These are phyloP conservation scores for Digitonthophagus gazella DNA, from an alignment of 2,888 invertebrate genomes.

Conservation along the genomic window DNA sequence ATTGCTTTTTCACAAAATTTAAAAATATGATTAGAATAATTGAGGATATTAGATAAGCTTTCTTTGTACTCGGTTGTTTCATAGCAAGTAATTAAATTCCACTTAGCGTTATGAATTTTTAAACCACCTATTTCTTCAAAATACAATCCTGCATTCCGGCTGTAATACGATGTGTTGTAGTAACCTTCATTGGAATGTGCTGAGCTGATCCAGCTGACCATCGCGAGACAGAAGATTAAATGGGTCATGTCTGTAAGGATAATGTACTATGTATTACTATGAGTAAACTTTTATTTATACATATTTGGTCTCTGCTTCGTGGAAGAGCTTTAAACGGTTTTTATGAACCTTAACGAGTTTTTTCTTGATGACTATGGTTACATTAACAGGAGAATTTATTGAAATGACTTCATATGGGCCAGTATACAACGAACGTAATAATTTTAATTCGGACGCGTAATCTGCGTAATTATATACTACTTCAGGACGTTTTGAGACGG, in stretches of 20 bases:
- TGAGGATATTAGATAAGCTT: not conserved
- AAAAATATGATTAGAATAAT: too few relatives aligned
- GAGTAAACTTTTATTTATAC: not conserved
- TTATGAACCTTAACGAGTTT: constrained; percentile 1
- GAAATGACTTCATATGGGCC: not conserved
- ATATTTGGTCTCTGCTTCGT: not conserved
- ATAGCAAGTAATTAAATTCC: not conserved
- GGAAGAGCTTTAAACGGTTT: not conserved
- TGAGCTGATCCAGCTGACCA: not conserved
- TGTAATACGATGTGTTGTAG: not conserved
- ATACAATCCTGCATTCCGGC: not conserved
- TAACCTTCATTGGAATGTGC: not conserved
- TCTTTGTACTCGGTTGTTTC: not conserved
- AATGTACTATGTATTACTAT: not conserved
- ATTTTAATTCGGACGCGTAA: not conserved
- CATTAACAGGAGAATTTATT: constrained; percentile 5
- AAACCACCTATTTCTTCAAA: constrained; percentile 1
- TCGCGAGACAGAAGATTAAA: not conserved
- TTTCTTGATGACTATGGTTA: not conserved
- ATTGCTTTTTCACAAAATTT: too few relatives aligned
- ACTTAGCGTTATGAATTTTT: not conserved
- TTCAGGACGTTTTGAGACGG: not conserved
- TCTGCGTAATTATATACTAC: not conserved
- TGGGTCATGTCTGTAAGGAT: constrained; percentile 1
- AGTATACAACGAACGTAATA: not conserved